A percentile compares a stretch with the other conserved stretches of the same genome.
These are phyloP conservation scores for Myodes glareolus DNA, from an alignment of 2,113 vertebrate species.

Conservation along the genomic window DNA sequence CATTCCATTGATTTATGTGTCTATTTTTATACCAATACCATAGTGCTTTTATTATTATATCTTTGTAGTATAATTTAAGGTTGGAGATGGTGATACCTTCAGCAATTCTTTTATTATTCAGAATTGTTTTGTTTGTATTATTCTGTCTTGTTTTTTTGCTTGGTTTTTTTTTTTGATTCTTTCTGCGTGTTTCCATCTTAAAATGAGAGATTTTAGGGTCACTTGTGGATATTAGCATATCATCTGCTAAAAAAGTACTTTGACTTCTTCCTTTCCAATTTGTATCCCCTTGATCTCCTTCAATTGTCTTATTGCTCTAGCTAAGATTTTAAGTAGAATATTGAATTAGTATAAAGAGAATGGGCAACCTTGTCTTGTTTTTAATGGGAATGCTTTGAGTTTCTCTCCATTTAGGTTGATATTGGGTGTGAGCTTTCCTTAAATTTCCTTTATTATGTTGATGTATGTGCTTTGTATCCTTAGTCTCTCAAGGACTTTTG, in stretches of 20 bases:
- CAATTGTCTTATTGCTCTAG: background rate
- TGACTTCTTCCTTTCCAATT: background rate
- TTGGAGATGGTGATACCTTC: background rate
- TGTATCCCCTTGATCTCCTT: background rate
- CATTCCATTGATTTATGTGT: background rate
- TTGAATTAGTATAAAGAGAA: background rate
- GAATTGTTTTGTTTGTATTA: background rate
- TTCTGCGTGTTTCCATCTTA: background rate
- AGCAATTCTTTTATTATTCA: background rate
- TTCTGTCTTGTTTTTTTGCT: background rate
- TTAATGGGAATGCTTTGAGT: background rate
- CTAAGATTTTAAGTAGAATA: background rate
- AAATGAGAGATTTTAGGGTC: background rate
- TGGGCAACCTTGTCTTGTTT: background rate
- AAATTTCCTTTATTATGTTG: background rate
- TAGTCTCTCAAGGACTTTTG: background rate
- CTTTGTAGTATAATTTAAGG: background rate
- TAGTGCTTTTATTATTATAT: background rate
- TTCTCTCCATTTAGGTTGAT: background rate
- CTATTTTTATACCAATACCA: background rate
- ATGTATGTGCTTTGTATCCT: background rate
- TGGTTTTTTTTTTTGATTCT: background rate
- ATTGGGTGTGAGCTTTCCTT: background rate
- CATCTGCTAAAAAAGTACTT: background rate
- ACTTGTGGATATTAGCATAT: background rate